phyloP scores from a whole-genome alignment of 2,797 vertebrate genomes.

The Podarcis siculus region DNA sequence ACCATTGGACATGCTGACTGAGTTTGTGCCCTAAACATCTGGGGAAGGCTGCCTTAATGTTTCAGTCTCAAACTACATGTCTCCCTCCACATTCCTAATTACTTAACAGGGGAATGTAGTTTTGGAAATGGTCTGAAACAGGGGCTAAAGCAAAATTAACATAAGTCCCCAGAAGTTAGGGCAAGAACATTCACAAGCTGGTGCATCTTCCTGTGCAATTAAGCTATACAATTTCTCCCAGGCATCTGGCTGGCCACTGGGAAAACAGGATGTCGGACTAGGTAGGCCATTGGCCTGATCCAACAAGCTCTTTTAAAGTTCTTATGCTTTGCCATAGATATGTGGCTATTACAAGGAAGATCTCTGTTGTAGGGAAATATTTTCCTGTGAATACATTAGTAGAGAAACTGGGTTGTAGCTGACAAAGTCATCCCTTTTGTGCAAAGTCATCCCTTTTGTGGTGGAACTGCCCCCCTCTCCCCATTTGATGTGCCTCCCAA shows the following conservation, averaged over 20 bases:
- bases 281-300: too few species aligned
- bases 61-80: neutral
- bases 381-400: neutral
- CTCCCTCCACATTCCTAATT: neutral
- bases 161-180: neutral
- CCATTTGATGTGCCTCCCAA: too few species aligned
- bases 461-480: too few species aligned
- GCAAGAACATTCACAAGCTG: neutral
- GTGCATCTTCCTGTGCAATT: neutral
- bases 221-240: neutral
- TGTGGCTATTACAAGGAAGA: neutral
- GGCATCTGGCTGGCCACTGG: too few species aligned
- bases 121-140: neutral
- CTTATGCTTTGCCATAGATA: neutral
- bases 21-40: too few species aligned
- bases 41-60: neutral
- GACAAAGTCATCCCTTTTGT: too few species aligned
- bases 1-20: too few species aligned
- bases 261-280: too few species aligned
- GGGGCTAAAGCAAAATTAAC: neutral
- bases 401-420: too few species aligned
- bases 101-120: neutral
- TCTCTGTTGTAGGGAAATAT: neutral
- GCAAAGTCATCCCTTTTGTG: too few species aligned
- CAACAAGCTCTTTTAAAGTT: too few species aligned